Evolutionary conservation across 2,888 invertebrate genomes (phyloP), one percentile per base, ranked within the genome.

Genomic region (Brachyopa scutellaris): DNA sequence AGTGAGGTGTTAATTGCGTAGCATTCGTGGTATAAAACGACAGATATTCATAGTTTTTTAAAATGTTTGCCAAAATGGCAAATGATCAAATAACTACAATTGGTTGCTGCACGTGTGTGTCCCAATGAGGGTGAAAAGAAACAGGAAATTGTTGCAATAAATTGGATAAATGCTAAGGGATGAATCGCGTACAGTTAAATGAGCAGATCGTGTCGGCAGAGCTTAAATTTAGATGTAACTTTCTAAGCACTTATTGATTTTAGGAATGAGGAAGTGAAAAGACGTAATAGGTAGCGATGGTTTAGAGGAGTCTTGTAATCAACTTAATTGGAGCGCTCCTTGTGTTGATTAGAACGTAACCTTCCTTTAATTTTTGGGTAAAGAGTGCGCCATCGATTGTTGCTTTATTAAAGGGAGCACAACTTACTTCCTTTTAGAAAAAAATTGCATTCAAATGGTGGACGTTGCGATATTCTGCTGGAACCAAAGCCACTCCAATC

Each of bases 11-110:
- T 33, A 47, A 40, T 57, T 26, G 36, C n/a, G n/a, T n/a, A n/a
- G n/a, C n/a, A n/a, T 21, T 40, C n/a, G 23, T 2, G 8, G n/a
- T n/a, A n/a, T n/a, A n/a, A 9, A 36, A 15, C 8, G 40, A 31
- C 73, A 67, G 73, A 73, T 79, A 73, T 72, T 72, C 13, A 4
- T 1, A 8, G 29, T 17, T 13, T 5, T 73, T 26, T 8, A 31
- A 36, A 29, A 9, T 57, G 17, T 19, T 15, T 73, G 79, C 79
- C 67, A 79, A 70, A 40, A 21, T 51, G 15, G 47, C 47, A 49
- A 69, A 23, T 19, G 2, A 45, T 61, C 38, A 51, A 51, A 36
- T 1, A 11, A 26, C 3, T 3, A 26, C 5, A 36, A 13, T 31
- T 45, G 9, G n/a, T n/a, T 9, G 15, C 2, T 36, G 47, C 47